Evolutionary conservation across 2,113 vertebrate genomes (phyloP).

Genomic region (Colinus virginianus): DNA sequence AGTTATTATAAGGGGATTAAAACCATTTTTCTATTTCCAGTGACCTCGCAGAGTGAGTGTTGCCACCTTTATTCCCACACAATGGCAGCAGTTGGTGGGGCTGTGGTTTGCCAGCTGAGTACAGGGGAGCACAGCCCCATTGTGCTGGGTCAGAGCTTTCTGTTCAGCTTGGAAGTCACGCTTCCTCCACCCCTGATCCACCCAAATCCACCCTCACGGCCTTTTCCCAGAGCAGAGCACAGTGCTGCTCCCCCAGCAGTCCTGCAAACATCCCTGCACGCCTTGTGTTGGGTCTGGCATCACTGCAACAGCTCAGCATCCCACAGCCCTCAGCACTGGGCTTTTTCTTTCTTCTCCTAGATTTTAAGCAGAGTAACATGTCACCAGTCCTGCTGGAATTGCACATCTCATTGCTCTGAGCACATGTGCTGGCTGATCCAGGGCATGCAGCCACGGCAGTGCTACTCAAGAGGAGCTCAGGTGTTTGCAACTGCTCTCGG

Average conservation of each 20-base stretch:
- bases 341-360: not conserved
- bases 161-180: not conserved
- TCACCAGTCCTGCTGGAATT: not conserved
- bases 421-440: not conserved
- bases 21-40: constrained; percentile 76
- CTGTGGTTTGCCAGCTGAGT: constrained; percentile 5
- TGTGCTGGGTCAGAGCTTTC: constrained; percentile 64
- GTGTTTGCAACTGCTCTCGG: constrained; percentile 21
- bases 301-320: not conserved
- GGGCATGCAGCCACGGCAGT: rapidly evolving
- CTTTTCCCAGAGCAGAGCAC: not conserved
- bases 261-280: not conserved
- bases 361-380: not conserved
- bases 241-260: rapidly evolving
- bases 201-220: not conserved
- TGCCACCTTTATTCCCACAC: constrained; percentile 72
- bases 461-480: not conserved
- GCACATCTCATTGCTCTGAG: rapidly evolving
- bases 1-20: constrained; percentile 70
- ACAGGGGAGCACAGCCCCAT: not conserved
- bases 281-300: not conserved
- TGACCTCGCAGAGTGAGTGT: constrained; percentile 53
- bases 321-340: not conserved
- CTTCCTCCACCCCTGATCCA: not conserved
- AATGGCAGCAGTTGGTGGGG: constrained; percentile 30